These are phyloP conservation scores for Archocentrus centrarchus DNA, from an alignment of 2,113 vertebrate species.

Conservation along the genomic window DNA sequence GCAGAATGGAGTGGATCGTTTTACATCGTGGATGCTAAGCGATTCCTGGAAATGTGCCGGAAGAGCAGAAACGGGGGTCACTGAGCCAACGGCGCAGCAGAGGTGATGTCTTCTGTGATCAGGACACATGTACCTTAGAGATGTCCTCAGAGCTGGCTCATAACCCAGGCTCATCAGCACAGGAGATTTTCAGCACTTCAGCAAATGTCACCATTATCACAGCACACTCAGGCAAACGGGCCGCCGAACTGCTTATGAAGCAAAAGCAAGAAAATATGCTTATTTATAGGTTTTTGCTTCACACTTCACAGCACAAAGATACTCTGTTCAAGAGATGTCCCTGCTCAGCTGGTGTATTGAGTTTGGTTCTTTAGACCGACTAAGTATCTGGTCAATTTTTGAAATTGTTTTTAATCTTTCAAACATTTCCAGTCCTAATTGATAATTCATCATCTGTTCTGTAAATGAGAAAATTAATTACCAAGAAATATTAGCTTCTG, in stretches of 20 bases:
- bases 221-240: neutral
- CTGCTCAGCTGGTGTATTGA: fast-evolving
- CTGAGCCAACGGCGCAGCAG: conserved; percentile 27
- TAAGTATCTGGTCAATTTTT: neutral
- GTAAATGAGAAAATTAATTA: neutral
- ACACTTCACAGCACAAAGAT: neutral
- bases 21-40: conserved; percentile 46
- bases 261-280: conserved; percentile 10
- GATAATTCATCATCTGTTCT: neutral
- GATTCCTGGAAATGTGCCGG: conserved; percentile 52
- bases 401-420: neutral
- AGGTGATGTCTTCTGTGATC: conserved; percentile 26
- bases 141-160: conserved; percentile 8
- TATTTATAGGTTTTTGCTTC: neutral
- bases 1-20: conserved; percentile 17
- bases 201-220: conserved; percentile 21
- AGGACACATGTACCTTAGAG: neutral
- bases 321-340: neutral
- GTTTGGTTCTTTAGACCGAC: neutral
- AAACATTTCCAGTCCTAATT: neutral
- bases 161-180: neutral
- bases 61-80: conserved; percentile 32
- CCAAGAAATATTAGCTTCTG: neutral
- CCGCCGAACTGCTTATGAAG: neutral
- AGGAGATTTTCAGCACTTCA: conserved; percentile 3